Base-by-base conservation (phyloP, 2,797 vertebrate species). In the Agapornis canus region DNA sequence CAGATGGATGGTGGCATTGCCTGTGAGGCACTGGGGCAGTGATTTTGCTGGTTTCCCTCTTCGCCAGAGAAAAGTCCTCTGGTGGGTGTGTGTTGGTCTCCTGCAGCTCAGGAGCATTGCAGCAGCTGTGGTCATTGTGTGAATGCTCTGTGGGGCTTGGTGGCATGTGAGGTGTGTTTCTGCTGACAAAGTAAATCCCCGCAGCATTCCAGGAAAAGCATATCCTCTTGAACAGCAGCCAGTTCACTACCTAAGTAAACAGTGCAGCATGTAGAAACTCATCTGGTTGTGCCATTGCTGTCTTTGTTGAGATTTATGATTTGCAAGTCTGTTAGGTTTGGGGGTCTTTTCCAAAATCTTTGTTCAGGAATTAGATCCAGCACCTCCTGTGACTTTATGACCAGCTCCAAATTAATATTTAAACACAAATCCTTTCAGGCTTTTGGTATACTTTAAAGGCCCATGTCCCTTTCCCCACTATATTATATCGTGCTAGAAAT, bases 351-450 rank as follows among this genome's bases (percentile, higher is more conserved):
- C 49, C 73, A 29, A 35, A 37, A 49, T 88, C 81, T 83, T 82
- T 86, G 17, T n/a, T 89, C 61, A 40, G 18, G 71, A 20, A 37
- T 63, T 76, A 77, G 57, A 49, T 91, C 84, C 14, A 65, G 54
- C 37, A 69, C 70, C 60, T 96, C 70, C 76, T 39, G 13, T 43
- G 57, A 69, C 82, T 97, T 96, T 90, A 94, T 88, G 75, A 81
- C 29, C 64, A 37, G 25, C 13, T 37, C 94, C 35, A 83, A 66
- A 94, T 86, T 94, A 91, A 70, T 95, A 68, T 86, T 91, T 96
- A 85, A 89, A 94, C 48, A 51, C 21, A 52, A 56, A 64, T 85
- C 35, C 40, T 37, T 89, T 87, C 91, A 81, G 75, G 48, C 32
- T 57, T 66, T 89, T 89, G 45, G 12, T 57, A 10, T 47, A 31